A percentile compares a stretch with the other conserved stretches of the same genome.
These are phyloP conservation scores for Synanthedon myopaeformis DNA, from an alignment of 2,888 invertebrate genomes.

Conservation along the genomic window DNA sequence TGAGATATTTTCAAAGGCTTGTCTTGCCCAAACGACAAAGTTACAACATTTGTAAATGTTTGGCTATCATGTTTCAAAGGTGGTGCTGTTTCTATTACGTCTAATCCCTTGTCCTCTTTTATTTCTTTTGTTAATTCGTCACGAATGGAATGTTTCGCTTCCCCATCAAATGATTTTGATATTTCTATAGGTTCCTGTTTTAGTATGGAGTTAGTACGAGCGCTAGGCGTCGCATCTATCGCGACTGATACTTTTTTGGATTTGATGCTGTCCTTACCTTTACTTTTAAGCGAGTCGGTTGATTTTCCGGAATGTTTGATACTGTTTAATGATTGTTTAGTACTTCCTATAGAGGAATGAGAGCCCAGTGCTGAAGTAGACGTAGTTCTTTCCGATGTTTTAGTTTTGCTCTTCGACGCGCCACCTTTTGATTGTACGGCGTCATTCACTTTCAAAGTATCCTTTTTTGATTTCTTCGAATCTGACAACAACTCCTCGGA, in stretches of 20 bases:
- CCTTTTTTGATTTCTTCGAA: conserved; percentile 29
- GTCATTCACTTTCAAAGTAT: conserved; percentile 23
- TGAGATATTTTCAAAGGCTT: conserved; percentile 69
- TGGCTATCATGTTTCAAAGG: conserved; percentile 18
- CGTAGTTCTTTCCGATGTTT: conserved; percentile 59
- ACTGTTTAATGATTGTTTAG: conserved; percentile 35
- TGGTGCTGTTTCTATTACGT: conserved; percentile 10
- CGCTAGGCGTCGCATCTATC: conserved; percentile 82
- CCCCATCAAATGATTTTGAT: conserved; percentile 72
- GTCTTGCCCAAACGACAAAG: conserved; percentile 35
- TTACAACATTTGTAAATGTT: conserved; percentile 51
- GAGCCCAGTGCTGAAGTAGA: conserved; percentile 60
- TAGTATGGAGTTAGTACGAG: conserved; percentile 78
- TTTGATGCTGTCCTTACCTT: conserved; percentile 49
- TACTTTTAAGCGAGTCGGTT: conserved; percentile 56
- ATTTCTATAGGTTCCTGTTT: conserved; percentile 83
- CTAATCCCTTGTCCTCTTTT: conserved; percentile 42
- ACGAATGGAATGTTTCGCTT: conserved; percentile 39
- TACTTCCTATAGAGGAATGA: conserved; percentile 48
- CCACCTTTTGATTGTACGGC: conserved; percentile 21
- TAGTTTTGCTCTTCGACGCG: conserved; percentile 31
- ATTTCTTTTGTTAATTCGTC: conserved; percentile 48
- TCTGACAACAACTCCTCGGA: conserved; percentile 60
- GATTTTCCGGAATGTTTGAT: conserved; percentile 43
- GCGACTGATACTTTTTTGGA: conserved; percentile 81